Evolutionary conservation across 2,797 vertebrate genomes (phyloP), one percentile per base, ranked within the genome.

Genomic region (Enoplosus armatus): DNA sequence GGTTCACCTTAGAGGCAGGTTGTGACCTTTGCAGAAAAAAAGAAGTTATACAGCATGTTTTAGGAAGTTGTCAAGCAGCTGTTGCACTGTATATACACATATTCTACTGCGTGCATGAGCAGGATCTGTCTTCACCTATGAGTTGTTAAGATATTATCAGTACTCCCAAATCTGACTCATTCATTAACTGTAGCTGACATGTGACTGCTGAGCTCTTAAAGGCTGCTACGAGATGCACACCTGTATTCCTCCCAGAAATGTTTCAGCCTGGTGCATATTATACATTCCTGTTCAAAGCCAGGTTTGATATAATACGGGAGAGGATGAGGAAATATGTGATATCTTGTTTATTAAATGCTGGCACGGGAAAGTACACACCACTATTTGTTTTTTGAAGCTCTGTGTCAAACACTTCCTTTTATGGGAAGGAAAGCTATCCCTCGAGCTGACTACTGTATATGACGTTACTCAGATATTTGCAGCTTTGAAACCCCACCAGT

Each of bases 231-330:
- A 83, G 59, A 31, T 50, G 75, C 83, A 90, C 90, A 94, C 89
- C 90, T 93, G 90, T 77, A 74, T 75, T 74, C 70, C 85, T 75
- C 86, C 68, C 54, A 18, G 10, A 82, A 75, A 76, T 27, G 22
- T 45, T 35, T 62, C 69, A 68, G 63, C 61, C 69, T 37, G 37
- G 55, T 29, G 58, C 75, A 79, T 85, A n/a, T 75, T 35, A 11
- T 9, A 76, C 80, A 88, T 90, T 93, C 86, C 84, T 72, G 50
- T 18, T 65, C 51, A 47, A 72, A 71, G 72, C 65, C 67, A 31
- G 50, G 26, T 20, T 48, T 50, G 58, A 58, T 48, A 24, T 77
- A 81, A 87, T 48, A 43, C 48, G 76, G 56, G 62, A 50, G 27
- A 67, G 27, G 31, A 50, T 45, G 51, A 82, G 56, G 64, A 58